A percentile compares a stretch with the other conserved stretches of the same genome.
Evolutionary conservation across 2,113 vertebrate species (phyloP).

Genomic region (Ahaetulla prasina): DNA sequence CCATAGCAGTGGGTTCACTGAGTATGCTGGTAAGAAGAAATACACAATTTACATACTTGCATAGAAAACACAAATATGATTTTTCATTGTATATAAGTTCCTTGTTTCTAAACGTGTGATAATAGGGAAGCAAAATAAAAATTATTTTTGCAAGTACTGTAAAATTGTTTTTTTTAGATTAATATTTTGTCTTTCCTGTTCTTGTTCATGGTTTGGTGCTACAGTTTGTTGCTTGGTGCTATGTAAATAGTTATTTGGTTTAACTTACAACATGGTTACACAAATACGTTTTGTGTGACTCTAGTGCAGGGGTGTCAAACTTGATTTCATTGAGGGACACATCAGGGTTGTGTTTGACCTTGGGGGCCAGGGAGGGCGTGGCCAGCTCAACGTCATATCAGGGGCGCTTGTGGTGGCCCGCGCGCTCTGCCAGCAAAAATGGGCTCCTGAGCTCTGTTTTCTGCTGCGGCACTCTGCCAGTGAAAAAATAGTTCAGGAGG

Average conservation of each 20-base stretch:
- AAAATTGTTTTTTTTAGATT: not conserved
- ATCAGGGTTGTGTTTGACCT: no score
- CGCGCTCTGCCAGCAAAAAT: no score
- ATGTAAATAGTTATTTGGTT: not conserved
- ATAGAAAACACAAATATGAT: not conserved
- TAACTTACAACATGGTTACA: not conserved
- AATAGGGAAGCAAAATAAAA: not conserved
- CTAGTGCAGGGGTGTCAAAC: not conserved
- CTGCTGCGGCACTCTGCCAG: no score
- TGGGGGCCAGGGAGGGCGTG: no score
- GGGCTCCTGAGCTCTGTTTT: no score
- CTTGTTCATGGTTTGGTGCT: not conserved
- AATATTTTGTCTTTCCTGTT: not conserved
- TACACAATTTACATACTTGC: not conserved
- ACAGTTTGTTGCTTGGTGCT: no score
- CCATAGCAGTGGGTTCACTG: slow-evolving; percentile 92
- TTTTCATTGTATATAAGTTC: not conserved
- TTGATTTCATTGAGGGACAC: no score
- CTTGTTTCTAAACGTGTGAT: not conserved
- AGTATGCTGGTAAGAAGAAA: slow-evolving; percentile 87
- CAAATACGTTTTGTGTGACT: not conserved
- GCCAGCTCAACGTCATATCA: no score
- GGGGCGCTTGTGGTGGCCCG: no score
- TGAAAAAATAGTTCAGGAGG: no score
- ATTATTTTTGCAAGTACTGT: not conserved